Percentiles rank a stretch among this genome's conserved stretches.
Evolutionary conservation across 2,113 vertebrate genomes (phyloP).

Genomic region (Trichomycterus rosablanca): DNA sequence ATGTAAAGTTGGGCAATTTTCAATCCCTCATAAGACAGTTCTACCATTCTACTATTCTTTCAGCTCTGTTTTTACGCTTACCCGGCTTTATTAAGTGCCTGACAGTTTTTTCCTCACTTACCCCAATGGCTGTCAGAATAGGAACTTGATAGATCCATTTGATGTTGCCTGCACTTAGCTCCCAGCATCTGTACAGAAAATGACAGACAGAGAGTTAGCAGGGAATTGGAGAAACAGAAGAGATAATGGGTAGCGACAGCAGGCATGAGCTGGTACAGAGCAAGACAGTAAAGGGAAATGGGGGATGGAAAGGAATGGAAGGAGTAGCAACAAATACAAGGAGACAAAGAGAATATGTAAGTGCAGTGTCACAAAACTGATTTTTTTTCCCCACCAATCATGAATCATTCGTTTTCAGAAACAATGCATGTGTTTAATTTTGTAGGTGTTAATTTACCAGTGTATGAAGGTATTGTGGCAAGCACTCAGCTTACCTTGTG

Average conservation of each 20-base stretch:
- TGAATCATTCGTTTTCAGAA: too few species aligned
- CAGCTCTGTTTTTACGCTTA: too few species aligned
- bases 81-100: not conserved
- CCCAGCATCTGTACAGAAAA: constrained; percentile 75
- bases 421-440: too few species aligned
- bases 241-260: not conserved
- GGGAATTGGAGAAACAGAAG: not conserved
- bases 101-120: constrained; percentile 55
- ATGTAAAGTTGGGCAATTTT: too few species aligned
- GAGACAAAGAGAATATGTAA: not conserved
- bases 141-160: constrained; percentile 88
- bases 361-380: too few species aligned
- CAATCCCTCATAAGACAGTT: too few species aligned
- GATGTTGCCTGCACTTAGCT: constrained; percentile 75
- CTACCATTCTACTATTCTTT: too few species aligned
- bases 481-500: too few species aligned
- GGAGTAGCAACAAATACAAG: not conserved
- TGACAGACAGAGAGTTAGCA: constrained; percentile 6
- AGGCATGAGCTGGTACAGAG: not conserved
- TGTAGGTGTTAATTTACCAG: too few species aligned
- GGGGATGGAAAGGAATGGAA: not conserved
- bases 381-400: too few species aligned
- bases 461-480: too few species aligned
- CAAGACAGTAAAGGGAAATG: not conserved
- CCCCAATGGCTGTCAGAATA: constrained; percentile 80